Conservation (phyloP, 2,797 vertebrate species). For the Diplodus puntazzo region DNA sequence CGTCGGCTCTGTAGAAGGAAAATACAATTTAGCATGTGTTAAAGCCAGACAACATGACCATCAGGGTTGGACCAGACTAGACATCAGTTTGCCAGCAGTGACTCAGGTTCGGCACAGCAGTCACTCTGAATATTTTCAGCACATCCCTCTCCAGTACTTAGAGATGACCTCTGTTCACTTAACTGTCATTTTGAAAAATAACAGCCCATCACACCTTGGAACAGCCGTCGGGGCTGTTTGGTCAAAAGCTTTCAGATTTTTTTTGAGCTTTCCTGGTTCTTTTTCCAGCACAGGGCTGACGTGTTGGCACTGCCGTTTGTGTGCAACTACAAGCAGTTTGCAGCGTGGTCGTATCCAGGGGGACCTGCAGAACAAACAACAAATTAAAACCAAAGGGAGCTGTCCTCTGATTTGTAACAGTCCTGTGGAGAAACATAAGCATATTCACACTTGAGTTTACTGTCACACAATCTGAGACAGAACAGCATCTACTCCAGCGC, state of each 20-base stretch:
- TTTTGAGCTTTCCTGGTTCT: constrained; percentile 21
- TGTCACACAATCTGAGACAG: constrained; percentile 5
- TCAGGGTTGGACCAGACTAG: constrained; percentile 8
- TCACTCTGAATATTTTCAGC: constrained; percentile 54
- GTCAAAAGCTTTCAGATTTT: constrained; percentile 25
- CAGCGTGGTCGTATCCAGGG: not conserved
- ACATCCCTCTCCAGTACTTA: constrained; percentile 52
- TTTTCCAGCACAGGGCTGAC: constrained; percentile 23
- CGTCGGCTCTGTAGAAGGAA: not conserved
- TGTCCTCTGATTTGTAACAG: too few species aligned
- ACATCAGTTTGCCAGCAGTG: constrained; percentile 32
- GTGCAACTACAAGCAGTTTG: not conserved
- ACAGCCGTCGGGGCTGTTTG: constrained; percentile 30
- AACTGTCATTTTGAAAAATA: constrained; percentile 58
- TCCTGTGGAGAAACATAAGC: not conserved
- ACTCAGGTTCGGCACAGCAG: constrained; percentile 27
- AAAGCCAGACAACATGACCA: not conserved
- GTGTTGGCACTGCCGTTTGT: not conserved
- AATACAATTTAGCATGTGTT: not conserved
- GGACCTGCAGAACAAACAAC: not conserved
- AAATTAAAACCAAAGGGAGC: not conserved
- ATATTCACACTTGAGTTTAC: not conserved
- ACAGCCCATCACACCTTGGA: constrained; percentile 35
- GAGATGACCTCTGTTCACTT: constrained; percentile 39
- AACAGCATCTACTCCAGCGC: not conserved